Base-by-base conservation (phyloP, 2,888 invertebrate genomes). In the Stegana nigrithorax region DNA sequence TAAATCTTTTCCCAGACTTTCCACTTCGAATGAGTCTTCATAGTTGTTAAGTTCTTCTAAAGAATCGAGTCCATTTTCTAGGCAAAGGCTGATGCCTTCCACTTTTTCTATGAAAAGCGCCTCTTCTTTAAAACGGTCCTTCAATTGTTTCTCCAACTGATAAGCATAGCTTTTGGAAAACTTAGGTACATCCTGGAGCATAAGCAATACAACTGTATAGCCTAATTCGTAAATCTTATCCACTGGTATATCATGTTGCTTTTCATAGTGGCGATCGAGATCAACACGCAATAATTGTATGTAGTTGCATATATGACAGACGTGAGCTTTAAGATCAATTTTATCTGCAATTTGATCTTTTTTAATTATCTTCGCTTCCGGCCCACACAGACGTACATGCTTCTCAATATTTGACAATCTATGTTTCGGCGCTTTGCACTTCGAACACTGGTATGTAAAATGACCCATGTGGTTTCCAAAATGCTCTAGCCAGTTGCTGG, bases 401-500 rank as follows among this genome's bases (percentile, higher is more conserved):
- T 21, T 19, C 0, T 29, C 27, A 1, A 76, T 27, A 26, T 62
- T 14, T 12, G 60, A 44, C 14, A 26, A 64, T 4, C 63, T 67
- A 59, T 65, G 63, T 12, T 55, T 27, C 0, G 58, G 63, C 8
- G 60, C 26, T 6, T 65, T 66, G 61, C 94, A 94, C 51, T 86
- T 84, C 1, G 88, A 87, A 81, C 94, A 94, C 21, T 86, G 82
- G 65, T 89, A 90, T 60, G 90, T 87, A 71, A 90, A 92, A 84
- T 95, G 94, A 0, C 94, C 94, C 0, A 94, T 94, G 65, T 95
- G 95, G 51, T 86, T 88, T 21, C 90, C 89, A 42, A 93, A 87
- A 75, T 95, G 94, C 80, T 93, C 92, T 75, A 91, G 47, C 83
- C 85, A 84, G 12, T 64, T 32, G 1, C 39, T 14, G 0, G 64